Evolutionary conservation across 2,113 vertebrate species (phyloP), one percentile per base, ranked within the genome.

Genomic region (Addax nasomaculatus): DNA sequence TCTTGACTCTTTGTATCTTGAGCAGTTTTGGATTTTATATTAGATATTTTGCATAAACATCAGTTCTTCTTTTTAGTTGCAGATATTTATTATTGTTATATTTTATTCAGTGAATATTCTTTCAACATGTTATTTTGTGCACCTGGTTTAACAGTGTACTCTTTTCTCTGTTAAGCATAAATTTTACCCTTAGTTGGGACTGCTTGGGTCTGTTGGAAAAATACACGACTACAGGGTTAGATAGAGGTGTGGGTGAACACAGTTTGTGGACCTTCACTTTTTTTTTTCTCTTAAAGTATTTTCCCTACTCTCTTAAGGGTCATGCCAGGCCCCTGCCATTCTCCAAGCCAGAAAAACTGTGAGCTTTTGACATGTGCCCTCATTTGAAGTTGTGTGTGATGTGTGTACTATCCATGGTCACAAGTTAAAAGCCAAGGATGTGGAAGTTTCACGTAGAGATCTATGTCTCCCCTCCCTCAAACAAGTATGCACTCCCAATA

Each of bases 401-500:
- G 4, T 73, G 4, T 55, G 2, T 27, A 36, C 2, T 85, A 3
- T 25, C 7, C 10, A 73, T 36, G n/a, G 15, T 25, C 12, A 39
- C 2, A 53, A 2, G 8, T 3, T 79, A 27, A 94, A 79, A 85
- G 9, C 25, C 19, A 83, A 51, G 10, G 11, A 53, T 8, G 25
- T 45, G 36, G 12, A 2, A 76, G 73, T 19, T 49, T 43, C 16
- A 33, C 33, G 6, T 6, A 21, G 19, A 76, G 3, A 7, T 25
- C 29, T 33, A 36, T 43, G 2, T 36, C 13, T 45, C 7, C 6
- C n/a, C 33, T 57, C 10, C 4, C 39, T 91, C 36, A 81, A 55
- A 64, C 14, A 55, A n/a, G 2, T n/a, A 17, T 33, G 49, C 0
- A 4, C 12, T 30, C 1, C 6, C 6, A 43, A 3, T 15, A 36